phyloP scores from a whole-genome alignment of 2,888 invertebrate genomes.

The Vandiemenella viatica region DNA sequence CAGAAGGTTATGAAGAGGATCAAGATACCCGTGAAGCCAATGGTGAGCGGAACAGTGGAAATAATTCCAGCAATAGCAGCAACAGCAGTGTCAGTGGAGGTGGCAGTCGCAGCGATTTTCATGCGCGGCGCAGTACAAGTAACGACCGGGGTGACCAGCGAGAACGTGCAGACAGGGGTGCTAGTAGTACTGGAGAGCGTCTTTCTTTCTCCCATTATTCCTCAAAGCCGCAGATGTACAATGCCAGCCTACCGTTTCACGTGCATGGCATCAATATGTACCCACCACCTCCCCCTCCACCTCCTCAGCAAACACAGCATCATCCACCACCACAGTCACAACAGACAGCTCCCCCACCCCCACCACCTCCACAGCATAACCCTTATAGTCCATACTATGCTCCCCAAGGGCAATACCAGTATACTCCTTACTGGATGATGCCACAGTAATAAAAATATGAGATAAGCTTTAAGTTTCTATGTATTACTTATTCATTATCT shows the following conservation, averaged over 20 bases:
- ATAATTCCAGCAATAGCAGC: too few species aligned
- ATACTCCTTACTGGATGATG: slow-evolving; percentile 16
- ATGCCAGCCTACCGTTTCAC: slow-evolving; percentile 17
- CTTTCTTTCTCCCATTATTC: slow-evolving; percentile 21
- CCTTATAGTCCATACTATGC: slow-evolving; percentile 11
- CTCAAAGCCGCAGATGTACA: slow-evolving; percentile 22
- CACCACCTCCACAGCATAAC: slow-evolving; percentile 7
- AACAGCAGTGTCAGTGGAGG: neutral
- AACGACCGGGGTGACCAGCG: slow-evolving; percentile 4
- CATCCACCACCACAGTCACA: slow-evolving; percentile 14
- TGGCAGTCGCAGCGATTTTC: neutral
- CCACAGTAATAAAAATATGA: too few species aligned
- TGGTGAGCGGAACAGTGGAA: too few species aligned
- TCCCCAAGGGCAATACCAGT: slow-evolving; percentile 13
- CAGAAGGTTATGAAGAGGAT: neutral
- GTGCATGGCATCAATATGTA: slow-evolving; percentile 17
- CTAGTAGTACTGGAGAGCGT: slow-evolving; percentile 15
- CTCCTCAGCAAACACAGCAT: slow-evolving; percentile 9
- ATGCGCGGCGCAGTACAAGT: too few species aligned
- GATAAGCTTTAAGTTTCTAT: too few species aligned
- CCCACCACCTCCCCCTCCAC: slow-evolving; percentile 18
- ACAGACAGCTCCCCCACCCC: slow-evolving; percentile 16
- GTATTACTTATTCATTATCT: too few species aligned
- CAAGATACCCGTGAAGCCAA: too few species aligned
- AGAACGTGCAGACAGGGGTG: neutral